These are phyloP conservation scores for Rhogogaster chlorosoma DNA, from an alignment of 2,888 invertebrate genomes.

Conservation along the genomic window DNA sequence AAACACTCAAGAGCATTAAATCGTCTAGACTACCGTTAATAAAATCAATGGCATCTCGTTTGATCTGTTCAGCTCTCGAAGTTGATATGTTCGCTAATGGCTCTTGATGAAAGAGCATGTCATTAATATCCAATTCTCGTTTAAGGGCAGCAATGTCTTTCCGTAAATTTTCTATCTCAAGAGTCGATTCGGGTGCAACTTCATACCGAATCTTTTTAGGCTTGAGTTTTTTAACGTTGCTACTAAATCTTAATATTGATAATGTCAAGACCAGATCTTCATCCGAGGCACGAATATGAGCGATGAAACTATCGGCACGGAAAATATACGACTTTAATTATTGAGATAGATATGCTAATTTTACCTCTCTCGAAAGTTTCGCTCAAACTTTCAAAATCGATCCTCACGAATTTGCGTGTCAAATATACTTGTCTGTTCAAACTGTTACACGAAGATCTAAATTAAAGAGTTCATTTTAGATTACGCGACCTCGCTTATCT, in stretches of 20 bases:
- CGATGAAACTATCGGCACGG: slow-evolving; percentile 72
- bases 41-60: slow-evolving; percentile 72
- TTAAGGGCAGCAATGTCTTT: slow-evolving; percentile 68
- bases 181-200: slow-evolving; percentile 63
- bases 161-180: slow-evolving; percentile 65
- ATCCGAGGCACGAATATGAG: slow-evolving; percentile 73
- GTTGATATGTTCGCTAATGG: slow-evolving; percentile 70
- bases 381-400: slow-evolving; percentile 26
- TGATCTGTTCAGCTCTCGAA: slow-evolving; percentile 72
- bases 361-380: slow-evolving; percentile 1
- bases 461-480: neutral
- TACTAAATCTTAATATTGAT: slow-evolving; percentile 76
- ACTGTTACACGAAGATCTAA: neutral
- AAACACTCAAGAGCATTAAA: slow-evolving; percentile 72
- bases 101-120: slow-evolving; percentile 73
- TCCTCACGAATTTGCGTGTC: neutral
- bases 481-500: neutral
- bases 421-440: neutral
- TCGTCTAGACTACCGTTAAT: slow-evolving; percentile 72
- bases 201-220: slow-evolving; percentile 60
- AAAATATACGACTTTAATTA: neutral
- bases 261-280: slow-evolving; percentile 73
- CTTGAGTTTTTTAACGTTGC: slow-evolving; percentile 61
- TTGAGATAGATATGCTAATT: neutral
- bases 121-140: slow-evolving; percentile 71